Base-by-base conservation (phyloP, 2,797 vertebrate genomes). In the Semaprochilodus insignis region DNA sequence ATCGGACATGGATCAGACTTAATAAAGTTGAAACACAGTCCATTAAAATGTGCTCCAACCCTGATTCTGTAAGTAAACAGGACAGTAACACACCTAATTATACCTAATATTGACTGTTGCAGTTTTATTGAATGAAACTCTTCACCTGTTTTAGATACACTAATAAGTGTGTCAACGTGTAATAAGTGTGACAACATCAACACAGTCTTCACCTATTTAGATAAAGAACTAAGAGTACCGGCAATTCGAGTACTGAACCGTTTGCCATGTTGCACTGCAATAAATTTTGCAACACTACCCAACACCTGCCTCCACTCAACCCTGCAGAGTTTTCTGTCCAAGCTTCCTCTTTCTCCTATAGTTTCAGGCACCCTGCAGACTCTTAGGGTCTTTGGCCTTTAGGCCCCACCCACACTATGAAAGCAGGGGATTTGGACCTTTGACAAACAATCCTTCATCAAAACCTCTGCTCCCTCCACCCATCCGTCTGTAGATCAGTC, bases 291-390 rank as follows among this genome's bases (percentile, higher is more conserved):
- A 63, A 81, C 84, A 80, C 2, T 19, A 66, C 6, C 14, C 91
- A 94, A 93, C 91, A 94, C 93, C 94, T 95, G 92, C 94, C 94
- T 95, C 92, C 94, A 94, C 91, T 93, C 94, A 95, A 95, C 93
- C 94, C 92, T 91, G 92, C 84, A 89, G 91, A 90, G 89, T 92
- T 95, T 96, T 96, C 94, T 96, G 95, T 95, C 91, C 94, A 93
- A 95, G 92, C 92, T 95, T 90, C 86, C 89, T 93, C 92, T 95
- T 75, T 67, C 65, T 66, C 65, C 75, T 85, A 52, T 72, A 72
- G 70, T 77, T 84, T 78, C 52, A 72, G 85, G 84, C 82, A 78
- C 84, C 85, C 85, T 31, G 63, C 76, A 40, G 82, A 80, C 81
- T 74, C 70, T 74, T 31, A 70, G 36, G 72, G 76, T 63, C 78